phyloP scores from a whole-genome alignment of 2,888 invertebrate species.

The Phengaris alcon region DNA sequence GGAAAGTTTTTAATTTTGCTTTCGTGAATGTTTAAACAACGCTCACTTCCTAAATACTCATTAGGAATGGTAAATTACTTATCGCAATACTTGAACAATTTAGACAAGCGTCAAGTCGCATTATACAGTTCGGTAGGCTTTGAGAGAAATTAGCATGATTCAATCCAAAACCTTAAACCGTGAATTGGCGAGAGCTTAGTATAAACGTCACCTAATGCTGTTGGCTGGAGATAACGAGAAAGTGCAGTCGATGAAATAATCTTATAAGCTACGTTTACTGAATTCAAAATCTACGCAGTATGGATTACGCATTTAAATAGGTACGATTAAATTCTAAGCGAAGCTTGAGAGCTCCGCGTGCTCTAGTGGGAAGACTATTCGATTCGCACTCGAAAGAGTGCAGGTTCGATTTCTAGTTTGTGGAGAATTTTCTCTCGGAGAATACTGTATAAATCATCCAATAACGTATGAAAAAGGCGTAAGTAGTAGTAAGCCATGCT shows the following conservation, averaged over 20 bases:
- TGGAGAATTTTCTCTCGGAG: too few relatives aligned
- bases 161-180: constrained; percentile 36
- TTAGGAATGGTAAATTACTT: constrained; percentile 30
- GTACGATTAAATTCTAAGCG: too few relatives aligned
- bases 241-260: not conserved
- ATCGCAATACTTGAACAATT: constrained; percentile 25
- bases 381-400: too few relatives aligned
- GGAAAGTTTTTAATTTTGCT: not conserved
- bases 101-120: constrained; percentile 13
- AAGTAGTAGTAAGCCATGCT: too few relatives aligned
- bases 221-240: constrained; percentile 31
- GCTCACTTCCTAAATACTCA: constrained; percentile 18
- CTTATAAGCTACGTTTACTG: constrained; percentile 5
- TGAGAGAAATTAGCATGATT: constrained; percentile 36
- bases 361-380: too few relatives aligned
- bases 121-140: constrained; percentile 29
- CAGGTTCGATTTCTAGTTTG: too few relatives aligned
- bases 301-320: not conserved
- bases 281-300: not conserved
- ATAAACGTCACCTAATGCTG: constrained; percentile 33
- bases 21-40: constrained; percentile 1
- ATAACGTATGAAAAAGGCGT: too few relatives aligned
- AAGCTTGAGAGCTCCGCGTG: too few relatives aligned
- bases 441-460: too few relatives aligned
- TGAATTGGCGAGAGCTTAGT: constrained; percentile 39